Evolutionary conservation across 2,888 invertebrate genomes (phyloP), one percentile per base, ranked within the genome.

Genomic region (Ariolimax columbianus): DNA sequence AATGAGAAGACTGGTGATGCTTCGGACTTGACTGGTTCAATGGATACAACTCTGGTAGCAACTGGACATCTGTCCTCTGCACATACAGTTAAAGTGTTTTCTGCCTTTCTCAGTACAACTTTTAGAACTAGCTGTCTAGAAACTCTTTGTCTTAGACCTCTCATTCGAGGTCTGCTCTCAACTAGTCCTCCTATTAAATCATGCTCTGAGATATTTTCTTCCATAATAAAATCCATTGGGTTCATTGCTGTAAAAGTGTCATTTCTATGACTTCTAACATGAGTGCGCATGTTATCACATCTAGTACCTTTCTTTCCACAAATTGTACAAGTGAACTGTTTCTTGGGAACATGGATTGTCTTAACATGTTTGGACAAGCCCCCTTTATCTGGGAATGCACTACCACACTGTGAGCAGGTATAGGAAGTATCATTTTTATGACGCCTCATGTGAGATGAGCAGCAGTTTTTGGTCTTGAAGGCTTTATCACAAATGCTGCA

Each of bases 371-470:
- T 93, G 11, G 91, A 89, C 47, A 93, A 85, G 0, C 93, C 93
- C 11, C 92, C 92, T 83, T 92, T 92, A 82, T 92, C 92, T 1
- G 92, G 92, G 82, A 93, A 93, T 33, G 89, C 87, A 75, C 91
- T 92, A 3, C 89, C 88, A 88, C 93, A 93, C 0, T 88, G 81
- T 11, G 87, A 47, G 86, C 93, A 93, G 40, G 87, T 87, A 86
- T 89, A 92, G 33, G 90, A 90, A 47, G 89, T 91, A 9, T 90
- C 85, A 0, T 89, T 90, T 6, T 89, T 84, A 83, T 93, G 93
- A 17, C 92, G 90, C 33, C 89, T 89, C 80, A 90, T 89, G 87
- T 93, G 93, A 14, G 93, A 92, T 73, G 91, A 90, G 38, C 91
- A 89, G 9, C 91, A 87, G 38, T 91, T 90, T 77, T 91, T 92